A percentile compares a stretch with the other conserved stretches of the same genome.
Evolutionary conservation across 2,888 invertebrate genomes (phyloP).

Genomic region (Drosophila incognita): DNA sequence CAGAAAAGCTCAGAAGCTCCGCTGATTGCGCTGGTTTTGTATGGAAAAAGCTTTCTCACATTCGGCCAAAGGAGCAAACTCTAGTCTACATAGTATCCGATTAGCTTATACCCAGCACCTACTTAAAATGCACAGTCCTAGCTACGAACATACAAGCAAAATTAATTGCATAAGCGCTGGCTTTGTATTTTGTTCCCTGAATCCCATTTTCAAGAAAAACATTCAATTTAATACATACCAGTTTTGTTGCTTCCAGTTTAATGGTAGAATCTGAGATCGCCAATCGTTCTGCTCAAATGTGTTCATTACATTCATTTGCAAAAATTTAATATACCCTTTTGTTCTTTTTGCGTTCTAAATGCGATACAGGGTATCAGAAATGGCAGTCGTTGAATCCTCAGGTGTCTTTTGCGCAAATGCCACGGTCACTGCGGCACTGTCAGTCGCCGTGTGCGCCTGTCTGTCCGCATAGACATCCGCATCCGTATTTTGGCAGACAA

Average conservation of each 20-base stretch:
- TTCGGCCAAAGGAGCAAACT: not conserved
- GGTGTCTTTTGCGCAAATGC: conserved; percentile 71
- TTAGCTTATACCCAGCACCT: not conserved
- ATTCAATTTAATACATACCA: not conserved
- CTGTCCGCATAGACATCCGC: conserved; percentile 40
- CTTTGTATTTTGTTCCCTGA: not conserved
- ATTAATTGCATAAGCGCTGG: not conserved
- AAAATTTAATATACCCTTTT: not conserved
- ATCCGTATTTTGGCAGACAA: conserved; percentile 16
- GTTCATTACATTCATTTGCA: not conserved
- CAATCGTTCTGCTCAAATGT: not conserved
- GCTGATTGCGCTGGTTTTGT: conserved; percentile 55
- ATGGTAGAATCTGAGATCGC: not conserved
- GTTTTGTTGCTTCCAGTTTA: too few species aligned
- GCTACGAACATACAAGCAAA: not conserved
- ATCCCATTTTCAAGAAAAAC: not conserved
- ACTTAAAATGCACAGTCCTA: not conserved
- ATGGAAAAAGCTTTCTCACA: conserved; percentile 35
- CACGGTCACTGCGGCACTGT: conserved; percentile 60
- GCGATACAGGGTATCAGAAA: conserved; percentile 10
- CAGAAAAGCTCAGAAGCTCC: conserved; percentile 41
- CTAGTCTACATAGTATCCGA: not conserved
- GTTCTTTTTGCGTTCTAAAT: conserved; percentile 1
- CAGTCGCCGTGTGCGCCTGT: conserved; percentile 65
- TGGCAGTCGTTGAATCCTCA: conserved; percentile 59